Conservation (phyloP, 2,888 invertebrate genomes). For the Amphiduros pacificus region DNA sequence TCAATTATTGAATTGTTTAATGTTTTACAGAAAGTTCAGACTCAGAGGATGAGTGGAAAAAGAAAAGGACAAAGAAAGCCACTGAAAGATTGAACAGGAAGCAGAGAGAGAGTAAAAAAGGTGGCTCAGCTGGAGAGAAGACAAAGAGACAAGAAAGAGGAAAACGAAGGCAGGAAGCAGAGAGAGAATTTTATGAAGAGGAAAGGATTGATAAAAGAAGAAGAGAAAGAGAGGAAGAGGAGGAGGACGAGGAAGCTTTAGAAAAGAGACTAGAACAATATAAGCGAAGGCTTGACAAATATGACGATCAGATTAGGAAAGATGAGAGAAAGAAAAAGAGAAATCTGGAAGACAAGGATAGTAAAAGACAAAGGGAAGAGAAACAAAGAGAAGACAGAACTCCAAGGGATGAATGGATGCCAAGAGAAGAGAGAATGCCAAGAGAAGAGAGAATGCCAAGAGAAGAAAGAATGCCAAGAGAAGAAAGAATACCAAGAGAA, state of each 20-base stretch:
- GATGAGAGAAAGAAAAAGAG: neutral
- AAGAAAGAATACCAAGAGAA: neutral
- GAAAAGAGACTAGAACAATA: too few species aligned
- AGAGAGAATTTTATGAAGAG: neutral
- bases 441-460: neutral
- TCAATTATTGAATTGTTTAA: neutral
- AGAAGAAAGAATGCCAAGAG: neutral
- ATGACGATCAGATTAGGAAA: neutral
- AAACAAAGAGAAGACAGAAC: too few species aligned
- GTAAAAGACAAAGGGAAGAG: neutral
- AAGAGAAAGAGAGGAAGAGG: neutral
- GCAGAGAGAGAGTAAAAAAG: neutral
- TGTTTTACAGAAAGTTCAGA: conserved; percentile 2
- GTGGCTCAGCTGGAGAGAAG: neutral
- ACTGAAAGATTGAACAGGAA: neutral
- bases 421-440: too few species aligned
- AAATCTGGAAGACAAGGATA: neutral
- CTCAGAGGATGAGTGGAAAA: conserved; percentile 5
- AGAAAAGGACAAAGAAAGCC: conserved; percentile 9
- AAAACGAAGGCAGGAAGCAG: neutral
- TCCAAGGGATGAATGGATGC: too few species aligned
- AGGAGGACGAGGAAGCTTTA: neutral
- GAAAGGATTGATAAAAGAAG: neutral
- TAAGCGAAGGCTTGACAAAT: too few species aligned
- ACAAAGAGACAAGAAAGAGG: neutral